A percentile compares a stretch with the other conserved stretches of the same genome.
phyloP scores from a whole-genome alignment of 2,888 invertebrate species.

The Drosophila gaucha region DNA sequence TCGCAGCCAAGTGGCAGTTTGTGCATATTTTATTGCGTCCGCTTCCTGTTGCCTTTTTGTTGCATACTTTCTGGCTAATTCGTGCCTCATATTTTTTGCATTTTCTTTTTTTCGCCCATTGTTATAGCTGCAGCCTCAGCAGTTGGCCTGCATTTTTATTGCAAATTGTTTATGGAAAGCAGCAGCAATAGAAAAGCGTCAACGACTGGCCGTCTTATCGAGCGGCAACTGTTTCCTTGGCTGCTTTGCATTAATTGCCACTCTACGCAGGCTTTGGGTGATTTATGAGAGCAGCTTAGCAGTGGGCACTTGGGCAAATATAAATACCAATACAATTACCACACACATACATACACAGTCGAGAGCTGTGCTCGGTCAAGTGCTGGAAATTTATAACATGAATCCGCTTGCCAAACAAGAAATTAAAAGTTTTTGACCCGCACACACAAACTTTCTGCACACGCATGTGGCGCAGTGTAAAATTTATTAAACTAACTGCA shows the following conservation, averaged over 20 bases:
- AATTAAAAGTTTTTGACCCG: conserved; percentile 70
- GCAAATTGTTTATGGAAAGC: conserved; percentile 34
- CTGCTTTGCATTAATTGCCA: conserved; percentile 64
- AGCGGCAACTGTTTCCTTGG: conserved; percentile 46
- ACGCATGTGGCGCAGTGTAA: conserved; percentile 67
- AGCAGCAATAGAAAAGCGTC: conserved; percentile 11
- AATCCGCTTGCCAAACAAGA: conserved; percentile 72
- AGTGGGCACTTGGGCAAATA: conserved; percentile 39
- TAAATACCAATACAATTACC: conserved; percentile 61
- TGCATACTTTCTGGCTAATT: conserved; percentile 71
- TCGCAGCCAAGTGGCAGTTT: conserved; percentile 47
- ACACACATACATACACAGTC: conserved; percentile 15
- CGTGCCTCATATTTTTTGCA: conserved; percentile 57
- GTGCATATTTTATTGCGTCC: conserved; percentile 73
- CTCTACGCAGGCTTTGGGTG: conserved; percentile 22
- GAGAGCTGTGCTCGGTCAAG: conserved; percentile 34
- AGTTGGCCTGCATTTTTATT: conserved; percentile 37
- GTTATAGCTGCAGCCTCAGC: conserved; percentile 41
- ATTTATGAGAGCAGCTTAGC: conserved; percentile 59
- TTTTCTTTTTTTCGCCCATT: conserved; percentile 26
- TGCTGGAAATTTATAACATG: conserved; percentile 66
- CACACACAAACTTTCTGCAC: conserved; percentile 54
- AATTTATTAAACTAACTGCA: conserved; percentile 75
- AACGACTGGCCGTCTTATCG: conserved; percentile 53
- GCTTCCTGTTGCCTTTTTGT: conserved; percentile 67